Evolutionary conservation across 2,888 invertebrate genomes (phyloP), one percentile per base, ranked within the genome.

Genomic region (Pachliopta kotzebuea): DNA sequence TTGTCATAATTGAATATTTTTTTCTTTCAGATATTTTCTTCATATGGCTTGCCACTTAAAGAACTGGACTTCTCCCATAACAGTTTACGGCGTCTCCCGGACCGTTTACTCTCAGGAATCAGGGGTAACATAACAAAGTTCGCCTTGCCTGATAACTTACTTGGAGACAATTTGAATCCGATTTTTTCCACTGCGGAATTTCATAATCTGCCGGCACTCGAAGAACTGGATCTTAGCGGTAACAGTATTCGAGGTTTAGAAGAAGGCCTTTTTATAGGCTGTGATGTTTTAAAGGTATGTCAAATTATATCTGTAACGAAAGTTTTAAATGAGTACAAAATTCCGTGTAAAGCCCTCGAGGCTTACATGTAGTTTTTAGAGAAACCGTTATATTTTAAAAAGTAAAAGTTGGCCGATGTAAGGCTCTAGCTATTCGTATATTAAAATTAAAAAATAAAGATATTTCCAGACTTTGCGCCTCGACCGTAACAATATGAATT

Each of bases 121-220:
- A 88, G 92, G 75, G 92, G 93, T 1, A 94, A 94, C 14, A 87
- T 98, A 50, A 94, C 94, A 23, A 95, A 95, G 73, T 81, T 98
- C 50, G 93, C 94, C 20, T 84, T 98, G 61, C 93, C 95, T 31
- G 94, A 96, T 76, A 98, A 98, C 80, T 88, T 96, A n/a, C 92
- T 98, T 31, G 98, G 98, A 0, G 97, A 98, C 79, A 96, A 96
- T 74, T 87, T 98, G 31, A 98, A 97, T 85, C 98, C 98, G 0
- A 97, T 98, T 71, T 98, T 98, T 84, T 96, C 97, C 23, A 96
- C 96, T 53, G 95, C 95, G 37, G 97, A 97, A 83, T 94, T 98
- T 68, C 96, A 96, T 72, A 95, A 95, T 20, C 85, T 98, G 68
- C 93, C 93, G 4, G 94, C 95, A 67, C 88, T 98, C 62, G 93